Base-by-base conservation (phyloP, 2,888 invertebrate genomes). In the Podotricha telesiphe region DNA sequence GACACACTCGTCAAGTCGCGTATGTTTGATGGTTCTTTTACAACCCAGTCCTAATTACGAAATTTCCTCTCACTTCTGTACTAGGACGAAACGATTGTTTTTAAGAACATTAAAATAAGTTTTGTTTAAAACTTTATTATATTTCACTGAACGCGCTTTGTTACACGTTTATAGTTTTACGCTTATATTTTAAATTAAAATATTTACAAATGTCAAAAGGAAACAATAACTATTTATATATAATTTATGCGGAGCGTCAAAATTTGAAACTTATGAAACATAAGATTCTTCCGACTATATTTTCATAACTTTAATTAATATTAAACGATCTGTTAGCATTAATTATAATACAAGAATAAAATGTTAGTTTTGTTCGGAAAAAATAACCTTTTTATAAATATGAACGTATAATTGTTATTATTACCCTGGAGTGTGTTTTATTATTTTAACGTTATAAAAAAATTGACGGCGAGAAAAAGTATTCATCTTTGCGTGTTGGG, bases 21-120 rank as follows among this genome's bases (percentile, higher is more conserved):
- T 85, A 81, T 83, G 83, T 88, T 91, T 92, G 88, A 93, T 91
- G 90, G 90, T 86, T 89, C 84, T 92, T 93, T 92, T 92, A 93
- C 86, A 82, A 82, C 88, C 85, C 80, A 82, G 85, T 86, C 86
- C 87, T 90, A 92, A 93, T 92, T 90, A 88, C 83, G 83, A 85
- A 84, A 87, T 89, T 88, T 89, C 88, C 87, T 88, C 84, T 86
- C 82, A 80, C 79, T 80, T 75, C 74, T 74, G 84, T 81, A 85
- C 86, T 89, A 89, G 88, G 86, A 83, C 83, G 17, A 81, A 78
- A 78, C 80, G 82, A 87, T 86, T 88, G 88, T 87, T 86, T 10
- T 85, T 83, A 79, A 80, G 75, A 77, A 76, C 81, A 82, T 84
- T 82, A 86, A 86, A 85, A 81, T 82, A 48, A 19, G 13, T 79